Conservation (phyloP, 2,797 vertebrate species). For the Nyctibius grandis region DNA sequence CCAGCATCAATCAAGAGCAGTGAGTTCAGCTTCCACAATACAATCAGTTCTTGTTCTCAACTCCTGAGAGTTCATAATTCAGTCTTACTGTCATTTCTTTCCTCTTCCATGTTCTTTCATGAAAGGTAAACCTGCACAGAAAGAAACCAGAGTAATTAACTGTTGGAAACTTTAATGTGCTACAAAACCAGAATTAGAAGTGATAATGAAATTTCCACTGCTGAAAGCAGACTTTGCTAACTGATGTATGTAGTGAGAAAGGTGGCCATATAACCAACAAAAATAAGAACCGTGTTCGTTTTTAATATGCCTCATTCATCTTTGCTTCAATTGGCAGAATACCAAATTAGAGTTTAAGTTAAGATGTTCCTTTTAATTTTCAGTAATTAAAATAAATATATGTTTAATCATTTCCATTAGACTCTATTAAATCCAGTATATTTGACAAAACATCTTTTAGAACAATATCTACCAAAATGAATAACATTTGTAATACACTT, state of each 20-base stretch:
- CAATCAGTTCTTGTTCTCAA: slow-evolving; percentile 62
- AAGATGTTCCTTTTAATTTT: slow-evolving; percentile 35
- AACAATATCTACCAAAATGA: background rate
- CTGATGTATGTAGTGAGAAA: slow-evolving; percentile 75
- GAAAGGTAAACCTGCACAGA: slow-evolving; percentile 62
- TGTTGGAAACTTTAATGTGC: slow-evolving; percentile 74
- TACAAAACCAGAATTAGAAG: slow-evolving; percentile 78
- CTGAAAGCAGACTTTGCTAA: slow-evolving; percentile 69
- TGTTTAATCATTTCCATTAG: slow-evolving; percentile 1
- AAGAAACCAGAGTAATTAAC: slow-evolving; percentile 80
- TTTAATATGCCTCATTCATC: slow-evolving; percentile 53
- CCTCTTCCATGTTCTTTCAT: slow-evolving; percentile 52
- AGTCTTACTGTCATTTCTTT: slow-evolving; percentile 68
- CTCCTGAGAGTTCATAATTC: slow-evolving; percentile 66
- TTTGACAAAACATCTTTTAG: background rate
- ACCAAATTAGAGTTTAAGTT: slow-evolving; percentile 53
- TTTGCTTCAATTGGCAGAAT: slow-evolving; percentile 53
- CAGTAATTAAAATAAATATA: slow-evolving; percentile 48
- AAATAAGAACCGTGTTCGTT: slow-evolving; percentile 51
- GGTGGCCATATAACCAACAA: slow-evolving; percentile 57
- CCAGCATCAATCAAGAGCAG: slow-evolving; percentile 39
- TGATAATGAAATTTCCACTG: slow-evolving; percentile 79
- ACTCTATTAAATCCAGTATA: background rate
- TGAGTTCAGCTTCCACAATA: slow-evolving; percentile 31
- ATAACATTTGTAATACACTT: background rate